Base-by-base conservation (phyloP, 1,140 invertebrate genomes). In the Nasonia vitripennis region DNA sequence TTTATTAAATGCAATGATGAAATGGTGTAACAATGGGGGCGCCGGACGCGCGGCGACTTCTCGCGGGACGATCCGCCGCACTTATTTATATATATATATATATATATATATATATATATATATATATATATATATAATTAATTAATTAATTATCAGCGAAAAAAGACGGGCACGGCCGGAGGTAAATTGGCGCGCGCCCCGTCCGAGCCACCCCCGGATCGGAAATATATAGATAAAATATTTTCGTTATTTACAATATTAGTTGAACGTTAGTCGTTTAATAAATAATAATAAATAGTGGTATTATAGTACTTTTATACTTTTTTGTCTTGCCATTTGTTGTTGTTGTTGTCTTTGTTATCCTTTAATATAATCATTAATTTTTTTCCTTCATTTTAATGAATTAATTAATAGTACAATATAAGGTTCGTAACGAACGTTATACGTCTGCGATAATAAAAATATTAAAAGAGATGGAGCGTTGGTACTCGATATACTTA, bases 1-100 rank as follows among this genome's bases (percentile, higher is more conserved):
- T 93, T 93, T 93, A 93, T 93, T 93, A 93, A 93, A 93, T 93
- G 92, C 92, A 93, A 93, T 93, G 92, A 93, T 93, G 92, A 93
- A 93, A 93, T 93, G 92, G 91, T 93, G 92, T 93, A 93, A 93
- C 92, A 93, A 93, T 93, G 91, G 91, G 89, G 90, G 90, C 90
- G 88, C 83, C 86, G 91, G 92, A 90, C 90, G 89, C 87, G 89
- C 88, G 88, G 70, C 82, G 90, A 90, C 86, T 85, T 89, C 55
- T 62, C 87, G 86, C 88, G 78, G 86, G 85, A 89, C 79, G 85
- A 88, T 89, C 31, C 89, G 83, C 86, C 89, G 81, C 84, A 80
- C 71, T 80, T 85, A 87, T 77, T 41, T 79, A 85, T 82, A 27
- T 27, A 27, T 27, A 27, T 27, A 27, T 27, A 67, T 78, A 83